Conservation (phyloP, 2,797 vertebrate genomes). For the Poecilia velifera region DNA sequence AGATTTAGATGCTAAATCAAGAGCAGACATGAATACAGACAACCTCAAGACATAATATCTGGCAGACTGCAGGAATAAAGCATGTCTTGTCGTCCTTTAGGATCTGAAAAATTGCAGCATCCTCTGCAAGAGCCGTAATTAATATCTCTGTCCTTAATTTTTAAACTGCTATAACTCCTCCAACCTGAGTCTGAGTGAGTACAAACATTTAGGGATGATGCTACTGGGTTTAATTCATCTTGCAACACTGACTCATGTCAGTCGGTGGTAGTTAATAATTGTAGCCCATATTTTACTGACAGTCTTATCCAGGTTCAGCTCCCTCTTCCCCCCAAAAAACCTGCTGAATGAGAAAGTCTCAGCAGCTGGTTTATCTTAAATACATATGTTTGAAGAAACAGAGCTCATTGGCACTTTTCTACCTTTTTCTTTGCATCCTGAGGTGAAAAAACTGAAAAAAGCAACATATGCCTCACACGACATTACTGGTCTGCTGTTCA, state of each 20-base stretch:
- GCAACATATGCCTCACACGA: neutral
- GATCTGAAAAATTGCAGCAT: neutral
- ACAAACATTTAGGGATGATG: neutral
- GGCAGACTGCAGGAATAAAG: neutral
- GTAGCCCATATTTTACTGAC: neutral
- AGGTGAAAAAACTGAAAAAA: neutral
- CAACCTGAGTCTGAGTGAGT: neutral
- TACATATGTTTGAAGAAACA: neutral
- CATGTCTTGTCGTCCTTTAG: neutral
- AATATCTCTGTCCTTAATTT: neutral
- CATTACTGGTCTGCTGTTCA: neutral
- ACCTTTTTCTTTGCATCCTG: neutral
- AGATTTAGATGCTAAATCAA: neutral
- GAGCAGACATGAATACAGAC: neutral
- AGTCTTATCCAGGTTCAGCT: neutral
- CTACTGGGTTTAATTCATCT: neutral
- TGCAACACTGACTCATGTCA: neutral
- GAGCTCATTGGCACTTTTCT: neutral
- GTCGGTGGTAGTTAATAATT: neutral
- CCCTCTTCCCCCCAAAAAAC: neutral
- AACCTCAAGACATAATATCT: neutral
- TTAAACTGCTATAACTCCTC: slow-evolving; percentile 10
- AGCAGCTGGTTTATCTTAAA: neutral
- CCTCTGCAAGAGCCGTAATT: slow-evolving; percentile 16
- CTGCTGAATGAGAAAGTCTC: neutral